These are phyloP conservation scores for Cranoglanis bouderius DNA, from an alignment of 2,113 vertebrate genomes.

Conservation along the genomic window DNA sequence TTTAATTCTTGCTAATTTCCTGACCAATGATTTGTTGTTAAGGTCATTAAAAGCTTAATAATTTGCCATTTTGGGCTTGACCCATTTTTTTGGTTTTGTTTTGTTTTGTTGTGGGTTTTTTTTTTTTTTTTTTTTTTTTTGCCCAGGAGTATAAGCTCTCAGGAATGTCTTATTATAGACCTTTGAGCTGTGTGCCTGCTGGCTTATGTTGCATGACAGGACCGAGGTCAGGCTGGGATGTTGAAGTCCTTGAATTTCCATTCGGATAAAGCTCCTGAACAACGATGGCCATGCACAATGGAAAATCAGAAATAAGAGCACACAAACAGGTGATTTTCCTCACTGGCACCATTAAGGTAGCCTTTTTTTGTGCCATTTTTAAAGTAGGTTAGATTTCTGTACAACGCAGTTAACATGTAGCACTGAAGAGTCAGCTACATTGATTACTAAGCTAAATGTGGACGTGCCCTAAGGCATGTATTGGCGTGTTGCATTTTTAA, in stretches of 20 bases:
- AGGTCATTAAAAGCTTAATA: too few species aligned
- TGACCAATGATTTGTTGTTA: too few species aligned
- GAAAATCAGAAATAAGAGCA: not conserved
- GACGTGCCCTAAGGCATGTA: slow-evolving; percentile 36
- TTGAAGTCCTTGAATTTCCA: slow-evolving; percentile 24
- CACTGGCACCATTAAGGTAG: not conserved
- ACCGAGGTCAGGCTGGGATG: slow-evolving; percentile 29
- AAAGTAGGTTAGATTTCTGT: not conserved
- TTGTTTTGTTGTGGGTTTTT: too few species aligned
- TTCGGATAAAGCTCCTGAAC: not conserved
- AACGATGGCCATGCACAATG: not conserved
- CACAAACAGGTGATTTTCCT: not conserved
- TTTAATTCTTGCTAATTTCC: too few species aligned
- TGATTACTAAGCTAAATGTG: slow-evolving; percentile 52
- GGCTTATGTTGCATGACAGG: slow-evolving; percentile 44
- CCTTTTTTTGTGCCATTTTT: not conserved
- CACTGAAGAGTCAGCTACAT: slow-evolving; percentile 34
- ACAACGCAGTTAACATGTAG: slow-evolving; percentile 34
- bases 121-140: too few species aligned
- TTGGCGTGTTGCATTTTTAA: slow-evolving; percentile 49
- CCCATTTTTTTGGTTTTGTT: too few species aligned
- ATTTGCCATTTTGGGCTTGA: too few species aligned
- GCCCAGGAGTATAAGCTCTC: not conserved
- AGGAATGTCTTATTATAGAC: slow-evolving; percentile 38
- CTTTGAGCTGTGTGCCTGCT: slow-evolving; percentile 13